These are phyloP conservation scores for Hydractinia echinata DNA, from an alignment of 30 jellyfish, hydroid and myxozoan species.

Conservation along the genomic window DNA sequence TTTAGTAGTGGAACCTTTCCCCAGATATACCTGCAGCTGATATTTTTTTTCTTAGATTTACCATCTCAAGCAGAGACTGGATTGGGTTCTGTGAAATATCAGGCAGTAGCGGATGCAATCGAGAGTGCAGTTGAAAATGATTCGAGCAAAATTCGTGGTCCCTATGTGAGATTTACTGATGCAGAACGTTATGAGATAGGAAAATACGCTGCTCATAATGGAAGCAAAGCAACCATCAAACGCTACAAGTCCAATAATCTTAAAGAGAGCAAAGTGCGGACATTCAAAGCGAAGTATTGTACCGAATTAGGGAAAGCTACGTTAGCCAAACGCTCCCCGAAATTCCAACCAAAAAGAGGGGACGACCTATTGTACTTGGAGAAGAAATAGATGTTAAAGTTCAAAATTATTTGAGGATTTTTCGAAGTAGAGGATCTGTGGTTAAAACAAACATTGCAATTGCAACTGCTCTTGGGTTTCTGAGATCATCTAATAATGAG, in stretches of 20 bases:
- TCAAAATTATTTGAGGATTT: neutral
- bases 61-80: neutral
- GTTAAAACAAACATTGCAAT: neutral
- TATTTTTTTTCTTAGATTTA: neutral
- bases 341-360: neutral
- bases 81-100: neutral
- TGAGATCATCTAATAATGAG: neutral
- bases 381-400: neutral
- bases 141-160: neutral
- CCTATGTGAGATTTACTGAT: neutral
- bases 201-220: neutral
- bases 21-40: neutral
- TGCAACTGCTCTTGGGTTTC: neutral
- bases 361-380: neutral
- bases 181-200: neutral
- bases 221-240: neutral
- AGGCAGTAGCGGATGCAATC: neutral
- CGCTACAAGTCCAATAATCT: neutral
- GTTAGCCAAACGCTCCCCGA: neutral
- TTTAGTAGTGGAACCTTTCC: neutral
- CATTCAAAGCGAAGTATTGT: neutral
- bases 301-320: neutral
- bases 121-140: neutral
- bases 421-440: neutral
- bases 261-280: neutral